Conservation (phyloP, 1,140 invertebrate species). For the Hylaeus volcanicus region DNA sequence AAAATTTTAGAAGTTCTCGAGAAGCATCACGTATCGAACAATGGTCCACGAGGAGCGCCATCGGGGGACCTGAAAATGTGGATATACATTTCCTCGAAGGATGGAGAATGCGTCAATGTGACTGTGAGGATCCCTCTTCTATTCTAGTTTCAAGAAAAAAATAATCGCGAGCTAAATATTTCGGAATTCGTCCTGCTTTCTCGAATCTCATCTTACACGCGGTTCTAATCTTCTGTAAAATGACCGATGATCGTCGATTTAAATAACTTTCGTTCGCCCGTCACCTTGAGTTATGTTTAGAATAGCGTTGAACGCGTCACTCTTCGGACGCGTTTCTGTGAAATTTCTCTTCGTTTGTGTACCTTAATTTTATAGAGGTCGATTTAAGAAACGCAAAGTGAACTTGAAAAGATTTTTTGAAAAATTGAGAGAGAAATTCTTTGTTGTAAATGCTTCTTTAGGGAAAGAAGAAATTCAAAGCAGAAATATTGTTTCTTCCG, state of each 20-base stretch:
- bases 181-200: background rate
- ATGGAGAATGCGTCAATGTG: slow-evolving; percentile 83
- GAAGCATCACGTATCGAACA: slow-evolving; percentile 83
- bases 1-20: slow-evolving; percentile 87
- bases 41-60: slow-evolving; percentile 82
- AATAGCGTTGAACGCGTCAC: too few relatives aligned
- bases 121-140: slow-evolving; percentile 79
- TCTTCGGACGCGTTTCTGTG: too few relatives aligned
- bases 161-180: background rate
- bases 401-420: too few relatives aligned
- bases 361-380: too few relatives aligned
- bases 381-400: too few relatives aligned
- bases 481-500: slow-evolving; percentile 48
- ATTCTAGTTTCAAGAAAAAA: background rate
- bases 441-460: background rate
- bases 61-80: slow-evolving; percentile 91
- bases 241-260: too few relatives aligned
- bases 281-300: too few relatives aligned
- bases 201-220: background rate
- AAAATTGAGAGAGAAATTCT: too few relatives aligned
- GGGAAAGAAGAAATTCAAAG: background rate
- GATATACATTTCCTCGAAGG: slow-evolving; percentile 84
- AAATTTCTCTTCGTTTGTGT: too few relatives aligned
- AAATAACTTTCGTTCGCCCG: too few relatives aligned
- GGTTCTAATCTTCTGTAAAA: too few relatives aligned